phyloP scores from a whole-genome alignment of 2,797 vertebrate genomes.

The Apogon talboti region DNA sequence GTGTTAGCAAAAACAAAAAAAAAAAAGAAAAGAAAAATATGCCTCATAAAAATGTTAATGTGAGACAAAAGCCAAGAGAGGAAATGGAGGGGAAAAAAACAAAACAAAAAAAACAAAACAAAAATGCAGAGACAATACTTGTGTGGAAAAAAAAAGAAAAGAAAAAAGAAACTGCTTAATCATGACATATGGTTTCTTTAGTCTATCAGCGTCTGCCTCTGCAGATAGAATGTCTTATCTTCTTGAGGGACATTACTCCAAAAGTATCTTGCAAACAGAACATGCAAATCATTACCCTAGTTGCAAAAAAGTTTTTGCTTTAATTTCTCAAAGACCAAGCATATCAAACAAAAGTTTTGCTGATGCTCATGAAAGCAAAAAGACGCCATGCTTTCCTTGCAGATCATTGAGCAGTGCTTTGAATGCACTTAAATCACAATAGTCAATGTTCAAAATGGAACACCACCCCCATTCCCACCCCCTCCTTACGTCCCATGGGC shows the following conservation, averaged over 20 bases:
- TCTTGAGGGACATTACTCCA: conserved; percentile 6
- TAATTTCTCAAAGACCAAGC: conserved; percentile 26
- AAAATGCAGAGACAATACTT: neutral
- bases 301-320: conserved; percentile 22
- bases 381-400: conserved; percentile 16
- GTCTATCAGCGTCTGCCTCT: conserved; percentile 29
- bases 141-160: conserved; percentile 3
- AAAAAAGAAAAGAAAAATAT: conserved; percentile 34
- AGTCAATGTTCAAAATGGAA: conserved; percentile 43
- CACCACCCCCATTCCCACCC: neutral
- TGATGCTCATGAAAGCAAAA: conserved; percentile 11
- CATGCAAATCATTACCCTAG: conserved; percentile 38
- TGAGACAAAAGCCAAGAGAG: conserved; percentile 3
- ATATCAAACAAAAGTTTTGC: conserved; percentile 44
- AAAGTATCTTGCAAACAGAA: conserved; percentile 20
- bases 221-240: conserved; percentile 27
- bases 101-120: too few species aligned
- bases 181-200: conserved; percentile 22
- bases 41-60: conserved; percentile 33
- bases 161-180: conserved; percentile 29
- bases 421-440: conserved; percentile 28
- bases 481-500: conserved; percentile 10
- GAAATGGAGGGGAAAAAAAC: conserved; percentile 2
- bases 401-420: conserved; percentile 33
- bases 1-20: conserved; percentile 4